These are phyloP conservation scores for Porphyrio hochstetteri DNA, from an alignment of 2,113 vertebrate genomes.

Conservation along the genomic window DNA sequence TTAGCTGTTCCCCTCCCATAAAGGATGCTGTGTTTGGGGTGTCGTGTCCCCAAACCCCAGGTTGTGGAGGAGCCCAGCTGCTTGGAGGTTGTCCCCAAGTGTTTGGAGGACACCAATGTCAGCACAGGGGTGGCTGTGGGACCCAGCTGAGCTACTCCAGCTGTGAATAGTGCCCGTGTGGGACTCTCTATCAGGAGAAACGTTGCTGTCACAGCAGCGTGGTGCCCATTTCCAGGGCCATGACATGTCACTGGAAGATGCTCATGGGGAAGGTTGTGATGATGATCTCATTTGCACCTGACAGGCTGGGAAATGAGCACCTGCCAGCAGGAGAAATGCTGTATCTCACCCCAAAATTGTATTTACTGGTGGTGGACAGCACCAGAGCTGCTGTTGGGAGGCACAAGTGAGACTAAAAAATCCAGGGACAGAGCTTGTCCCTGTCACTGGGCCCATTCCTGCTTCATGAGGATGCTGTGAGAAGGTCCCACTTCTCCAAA, in stretches of 20 bases:
- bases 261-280: background rate
- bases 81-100: background rate
- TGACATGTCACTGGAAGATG: background rate
- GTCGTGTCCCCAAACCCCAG: background rate
- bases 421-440: background rate
- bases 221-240: background rate
- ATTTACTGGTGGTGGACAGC: background rate
- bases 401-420: fast-evolving
- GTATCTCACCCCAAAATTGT: background rate
- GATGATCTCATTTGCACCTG: background rate
- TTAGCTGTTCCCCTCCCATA: fast-evolving
- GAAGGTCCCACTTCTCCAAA: background rate
- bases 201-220: background rate
- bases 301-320: background rate
- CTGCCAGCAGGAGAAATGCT: background rate
- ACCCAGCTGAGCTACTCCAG: background rate
- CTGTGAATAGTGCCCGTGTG: background rate
- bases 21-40: background rate
- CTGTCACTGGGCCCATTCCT: no score
- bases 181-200: background rate
- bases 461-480: fast-evolving
- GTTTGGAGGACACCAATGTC: background rate
- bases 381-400: background rate
- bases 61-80: background rate
- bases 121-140: background rate